Base-by-base conservation (phyloP, 1,140 invertebrate genomes). In the Drosophila grimshawi region DNA sequence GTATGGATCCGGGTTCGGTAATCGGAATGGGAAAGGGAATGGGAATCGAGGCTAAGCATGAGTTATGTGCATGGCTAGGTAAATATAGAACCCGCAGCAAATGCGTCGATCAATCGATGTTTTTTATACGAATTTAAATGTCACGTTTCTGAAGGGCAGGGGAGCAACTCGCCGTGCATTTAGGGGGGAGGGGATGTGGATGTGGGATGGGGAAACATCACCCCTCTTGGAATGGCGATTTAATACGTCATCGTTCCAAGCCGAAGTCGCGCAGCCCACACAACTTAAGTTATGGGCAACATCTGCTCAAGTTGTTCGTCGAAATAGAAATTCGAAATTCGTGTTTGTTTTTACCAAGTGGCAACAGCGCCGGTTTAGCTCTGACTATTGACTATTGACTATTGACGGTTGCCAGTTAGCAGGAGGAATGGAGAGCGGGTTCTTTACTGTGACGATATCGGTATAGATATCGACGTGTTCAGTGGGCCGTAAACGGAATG, bases 41-140 rank as follows among this genome's bases (percentile, higher is more conserved):
- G 27, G 33, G 27, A 64, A 56, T 71, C 19, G 41, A 60, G 73
- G 68, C 82, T 89, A 83, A 88, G 80, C 85, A 88, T 88, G 83
- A 88, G 73, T 88, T 83, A 86, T 86, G 83, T 71, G 45, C 52
- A 77, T 63, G 77, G 60, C 60, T 89, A 88, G 85, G 77, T 88
- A 88, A 89, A 89, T 88, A 88, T 88, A 88, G 85, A 88, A 75
- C 83, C 83, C 85, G 85, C 83, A 89, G 66, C 62, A 71, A 66
- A 74, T 63, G 71, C 75, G 51, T 73, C 79, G 80, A 83, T 75
- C 83, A 80, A 88, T 89, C 80, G 80, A 89, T 89, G 74, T 78
- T 81, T 89, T 89, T 89, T 85, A 89, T 89, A 85, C 63, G 80
- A 78, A 85, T 89, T 89, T 89, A 89, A 89, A 82, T 85, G 85